Evolutionary conservation across 2,888 invertebrate genomes (phyloP), one percentile per base, ranked within the genome.

Genomic region (Morinoia aosen): DNA sequence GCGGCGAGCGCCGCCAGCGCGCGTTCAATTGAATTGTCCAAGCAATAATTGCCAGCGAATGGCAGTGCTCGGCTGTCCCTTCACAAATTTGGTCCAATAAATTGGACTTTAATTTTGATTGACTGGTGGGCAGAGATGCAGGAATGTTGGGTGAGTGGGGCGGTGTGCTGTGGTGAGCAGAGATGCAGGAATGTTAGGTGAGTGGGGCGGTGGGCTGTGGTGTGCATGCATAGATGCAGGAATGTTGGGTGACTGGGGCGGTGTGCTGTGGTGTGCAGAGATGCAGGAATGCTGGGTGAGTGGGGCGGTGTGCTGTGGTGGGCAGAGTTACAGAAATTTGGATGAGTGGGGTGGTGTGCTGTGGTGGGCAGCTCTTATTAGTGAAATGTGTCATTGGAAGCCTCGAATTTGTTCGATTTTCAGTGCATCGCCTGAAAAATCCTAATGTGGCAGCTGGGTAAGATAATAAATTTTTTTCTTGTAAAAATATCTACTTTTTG

Each of bases 101-200:
- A 90, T 48, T 90, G 90, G 76, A 76, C 76, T 76, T 76, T 76
- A 76, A 76, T 76, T 76, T 76, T 76, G 76, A 76, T 76, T 76
- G 76, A 76, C 76, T 76, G 76, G 76, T 76, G 76, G 76, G 76
- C 76, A 76, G 76, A 76, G 61, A 61, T 61, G 61, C 61, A 61
- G 76, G 76, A 76, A 76, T 76, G 76, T 76, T 33, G 33, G 76
- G 16, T 8, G 10, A 19, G 64, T 64, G 64, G 64, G 64, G 25
- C 25, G 12, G 64, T 64, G 64, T 19, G 64, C 5, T 5, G 12
- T 64, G 64, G 12, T 64, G 19, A 19, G 14, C 64, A 64, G 19
- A 64, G 12, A 19, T 64, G 64, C 25, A 12, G n/a, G n/a, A n/a
- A n/a, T 5, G 25, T 64, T 64, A 25, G 12, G 64, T 64, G 19